A percentile compares a stretch with the other conserved stretches of the same genome.
Evolutionary conservation across 2,797 vertebrate genomes (phyloP).

Genomic region (Neopelma chrysocephalum): DNA sequence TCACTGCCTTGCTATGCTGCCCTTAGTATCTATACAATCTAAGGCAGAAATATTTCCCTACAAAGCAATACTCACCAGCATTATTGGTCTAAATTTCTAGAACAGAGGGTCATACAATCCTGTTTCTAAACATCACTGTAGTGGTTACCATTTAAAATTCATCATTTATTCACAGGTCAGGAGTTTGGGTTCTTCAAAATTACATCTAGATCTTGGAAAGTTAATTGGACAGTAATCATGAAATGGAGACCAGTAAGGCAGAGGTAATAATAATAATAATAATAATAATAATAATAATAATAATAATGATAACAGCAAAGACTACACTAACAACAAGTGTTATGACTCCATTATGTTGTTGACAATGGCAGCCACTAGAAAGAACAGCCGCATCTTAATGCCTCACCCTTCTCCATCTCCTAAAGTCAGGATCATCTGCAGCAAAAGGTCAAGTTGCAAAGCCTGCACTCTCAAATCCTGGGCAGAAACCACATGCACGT

Average conservation of each 20-base stretch:
- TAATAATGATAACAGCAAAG: background rate
- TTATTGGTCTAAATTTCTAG: background rate
- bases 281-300: background rate
- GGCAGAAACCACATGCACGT: background rate
- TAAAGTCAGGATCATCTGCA: background rate
- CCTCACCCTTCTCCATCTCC: background rate
- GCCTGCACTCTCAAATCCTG: background rate
- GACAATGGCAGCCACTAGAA: background rate
- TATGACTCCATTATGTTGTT: background rate
- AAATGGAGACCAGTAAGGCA: background rate
- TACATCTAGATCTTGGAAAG: background rate
- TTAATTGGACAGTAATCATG: background rate
- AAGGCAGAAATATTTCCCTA: background rate
- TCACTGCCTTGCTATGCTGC: fast-evolving
- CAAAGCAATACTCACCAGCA: background rate
- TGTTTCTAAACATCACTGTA: background rate
- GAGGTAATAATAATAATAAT: background rate
- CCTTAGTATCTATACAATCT: background rate
- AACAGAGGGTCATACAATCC: background rate
- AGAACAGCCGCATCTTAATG: fast-evolving
- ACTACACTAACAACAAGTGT: background rate
- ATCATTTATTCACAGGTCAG: background rate
- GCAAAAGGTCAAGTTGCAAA: background rate
- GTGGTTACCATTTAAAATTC: background rate
- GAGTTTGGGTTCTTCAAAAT: background rate